Conservation (phyloP, 2,888 invertebrate species). For the Cantharis nigra region DNA sequence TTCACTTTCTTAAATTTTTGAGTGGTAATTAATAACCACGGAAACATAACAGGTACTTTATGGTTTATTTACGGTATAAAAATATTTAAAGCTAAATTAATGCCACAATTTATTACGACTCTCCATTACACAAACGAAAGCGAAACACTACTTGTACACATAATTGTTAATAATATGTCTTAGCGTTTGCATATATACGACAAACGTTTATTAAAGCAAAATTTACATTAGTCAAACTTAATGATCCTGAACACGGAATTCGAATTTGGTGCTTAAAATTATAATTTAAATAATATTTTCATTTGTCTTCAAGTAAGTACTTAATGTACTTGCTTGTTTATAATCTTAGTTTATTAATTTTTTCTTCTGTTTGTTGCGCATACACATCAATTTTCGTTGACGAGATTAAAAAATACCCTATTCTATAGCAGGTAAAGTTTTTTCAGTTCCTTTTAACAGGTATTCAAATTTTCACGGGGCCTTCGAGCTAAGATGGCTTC, state of each 20-base stretch:
- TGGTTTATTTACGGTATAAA: constrained; percentile 41
- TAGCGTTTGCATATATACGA: neutral
- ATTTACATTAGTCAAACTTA: neutral
- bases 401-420: too few relatives aligned
- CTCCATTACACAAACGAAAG: constrained; percentile 23
- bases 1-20: neutral
- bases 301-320: neutral
- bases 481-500: too few relatives aligned
- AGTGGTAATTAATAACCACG: constrained; percentile 40
- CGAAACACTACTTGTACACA: constrained; percentile 4
- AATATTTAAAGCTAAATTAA: constrained; percentile 39
- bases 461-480: too few relatives aligned
- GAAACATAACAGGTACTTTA: constrained; percentile 34
- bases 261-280: neutral
- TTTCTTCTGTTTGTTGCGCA: neutral
- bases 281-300: neutral
- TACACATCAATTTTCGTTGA: neutral
- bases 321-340: neutral
- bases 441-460: too few relatives aligned
- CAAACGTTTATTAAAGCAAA: neutral
- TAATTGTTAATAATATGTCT: constrained; percentile 16
- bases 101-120: constrained; percentile 40
- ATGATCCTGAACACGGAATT: neutral
- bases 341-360: neutral
- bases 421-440: too few relatives aligned